Conservation (phyloP, 1,140 invertebrate genomes). For the Vollenhovia emeryi region DNA sequence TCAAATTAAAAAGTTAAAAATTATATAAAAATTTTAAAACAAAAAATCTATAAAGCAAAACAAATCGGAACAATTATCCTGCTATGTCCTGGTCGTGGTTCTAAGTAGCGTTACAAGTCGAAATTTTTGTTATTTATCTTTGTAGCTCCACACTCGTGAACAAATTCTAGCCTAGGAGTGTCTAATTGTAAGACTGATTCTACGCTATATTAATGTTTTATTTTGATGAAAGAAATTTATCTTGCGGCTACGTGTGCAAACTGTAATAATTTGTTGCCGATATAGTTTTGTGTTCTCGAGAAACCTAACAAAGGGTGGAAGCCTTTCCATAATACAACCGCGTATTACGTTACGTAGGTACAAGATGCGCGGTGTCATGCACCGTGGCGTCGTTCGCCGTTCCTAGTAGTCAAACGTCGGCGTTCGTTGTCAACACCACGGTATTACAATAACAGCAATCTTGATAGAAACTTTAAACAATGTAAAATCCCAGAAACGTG, state of each 20-base stretch:
- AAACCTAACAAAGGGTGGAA: slow-evolving; percentile 63
- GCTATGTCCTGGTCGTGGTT: too few relatives aligned
- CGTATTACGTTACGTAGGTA: slow-evolving; percentile 64
- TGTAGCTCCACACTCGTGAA: too few relatives aligned
- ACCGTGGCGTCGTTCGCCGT: background rate
- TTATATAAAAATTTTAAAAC: too few relatives aligned
- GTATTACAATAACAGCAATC: slow-evolving; percentile 11
- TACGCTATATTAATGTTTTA: background rate
- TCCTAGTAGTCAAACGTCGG: slow-evolving; percentile 18
- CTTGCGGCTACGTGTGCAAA: background rate
- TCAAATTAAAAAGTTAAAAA: too few relatives aligned
- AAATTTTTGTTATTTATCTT: too few relatives aligned
- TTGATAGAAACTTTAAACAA: background rate
- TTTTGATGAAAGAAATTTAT: background rate
- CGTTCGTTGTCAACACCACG: slow-evolving; percentile 6
- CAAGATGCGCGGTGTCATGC: background rate
- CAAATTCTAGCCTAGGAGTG: too few relatives aligned
- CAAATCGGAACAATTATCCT: too few relatives aligned
- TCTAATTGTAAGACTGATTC: too few relatives aligned
- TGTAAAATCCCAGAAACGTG: background rate
- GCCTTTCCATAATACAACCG: slow-evolving; percentile 34
- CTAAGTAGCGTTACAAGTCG: too few relatives aligned
- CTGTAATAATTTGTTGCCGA: background rate
- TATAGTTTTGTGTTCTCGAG: slow-evolving; percentile 48
- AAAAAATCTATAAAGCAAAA: too few relatives aligned